phyloP scores from a whole-genome alignment of 1,140 invertebrate species.

The Drosophila melanica region DNA sequence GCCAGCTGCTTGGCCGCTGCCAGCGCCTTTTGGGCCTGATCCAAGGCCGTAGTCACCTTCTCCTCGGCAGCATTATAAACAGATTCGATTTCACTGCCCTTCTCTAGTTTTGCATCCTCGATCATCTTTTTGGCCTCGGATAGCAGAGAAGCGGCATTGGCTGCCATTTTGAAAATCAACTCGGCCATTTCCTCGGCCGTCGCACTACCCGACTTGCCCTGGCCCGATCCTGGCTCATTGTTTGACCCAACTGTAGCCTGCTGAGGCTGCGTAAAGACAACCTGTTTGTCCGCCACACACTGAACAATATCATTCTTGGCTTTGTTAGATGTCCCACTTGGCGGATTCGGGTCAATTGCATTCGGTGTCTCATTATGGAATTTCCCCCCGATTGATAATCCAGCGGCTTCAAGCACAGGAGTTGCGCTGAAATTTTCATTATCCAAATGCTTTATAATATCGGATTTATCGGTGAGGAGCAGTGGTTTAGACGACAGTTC shows the following conservation, averaged over 20 bases:
- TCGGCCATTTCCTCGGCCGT: conserved; percentile 32
- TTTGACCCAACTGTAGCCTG: neutral
- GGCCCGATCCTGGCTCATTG: neutral
- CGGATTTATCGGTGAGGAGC: too few relatives aligned
- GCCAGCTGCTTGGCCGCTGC: conserved; percentile 41
- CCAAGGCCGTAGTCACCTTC: conserved; percentile 39
- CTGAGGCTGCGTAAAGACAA: neutral
- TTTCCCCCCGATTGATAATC: too few relatives aligned
- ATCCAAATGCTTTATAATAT: too few relatives aligned
- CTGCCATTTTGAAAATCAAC: conserved; percentile 39
- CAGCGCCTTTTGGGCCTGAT: conserved; percentile 52
- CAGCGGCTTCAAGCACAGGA: too few relatives aligned
- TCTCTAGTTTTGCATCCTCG: conserved; percentile 6
- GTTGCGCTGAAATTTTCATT: too few relatives aligned
- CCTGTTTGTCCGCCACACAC: neutral
- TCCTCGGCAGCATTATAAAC: conserved; percentile 33
- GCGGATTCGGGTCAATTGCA: too few relatives aligned
- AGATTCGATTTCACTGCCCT: neutral
- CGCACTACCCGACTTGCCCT: neutral
- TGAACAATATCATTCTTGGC: neutral
- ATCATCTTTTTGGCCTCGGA: conserved; percentile 40
- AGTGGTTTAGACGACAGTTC: too few relatives aligned
- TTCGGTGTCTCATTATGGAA: too few relatives aligned
- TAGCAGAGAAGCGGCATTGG: conserved; percentile 30
- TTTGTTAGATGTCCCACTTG: too few relatives aligned